Evolutionary conservation across 1,140 invertebrate species (phyloP).

Genomic region (Cryptotermes secundus): DNA sequence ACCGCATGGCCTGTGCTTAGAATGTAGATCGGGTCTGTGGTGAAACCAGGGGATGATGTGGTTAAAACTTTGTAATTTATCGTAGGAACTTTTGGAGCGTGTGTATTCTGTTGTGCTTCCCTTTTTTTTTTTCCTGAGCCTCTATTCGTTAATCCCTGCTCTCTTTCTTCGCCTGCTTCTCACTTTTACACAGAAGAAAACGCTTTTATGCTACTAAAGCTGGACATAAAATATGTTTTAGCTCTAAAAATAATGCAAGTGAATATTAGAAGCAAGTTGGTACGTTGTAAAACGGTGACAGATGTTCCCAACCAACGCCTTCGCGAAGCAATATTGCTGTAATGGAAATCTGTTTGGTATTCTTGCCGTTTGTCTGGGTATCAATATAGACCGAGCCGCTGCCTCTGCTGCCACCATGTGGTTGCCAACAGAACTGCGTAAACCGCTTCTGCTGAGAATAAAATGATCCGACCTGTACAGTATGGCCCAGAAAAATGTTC

Average conservation of each 20-base stretch:
- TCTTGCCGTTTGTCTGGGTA: background rate
- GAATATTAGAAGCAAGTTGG: slow-evolving; percentile 1
- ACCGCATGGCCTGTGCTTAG: background rate
- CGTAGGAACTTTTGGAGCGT: background rate
- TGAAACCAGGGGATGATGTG: background rate
- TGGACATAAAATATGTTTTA: slow-evolving; percentile 14
- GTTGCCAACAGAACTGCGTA: background rate
- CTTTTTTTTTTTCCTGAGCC: background rate
- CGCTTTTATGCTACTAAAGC: background rate
- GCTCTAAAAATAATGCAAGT: slow-evolving; percentile 3
- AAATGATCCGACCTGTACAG: background rate
- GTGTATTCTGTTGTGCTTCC: background rate
- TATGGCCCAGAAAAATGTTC: background rate
- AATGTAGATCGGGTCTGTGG: background rate
- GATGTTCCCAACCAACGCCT: background rate
- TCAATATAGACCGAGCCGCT: slow-evolving; percentile 2
- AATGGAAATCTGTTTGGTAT: slow-evolving; percentile 13
- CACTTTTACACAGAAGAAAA: background rate
- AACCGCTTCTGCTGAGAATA: background rate
- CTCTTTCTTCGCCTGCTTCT: background rate
- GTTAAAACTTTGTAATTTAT: background rate
- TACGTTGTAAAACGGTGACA: background rate
- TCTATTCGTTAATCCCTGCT: background rate
- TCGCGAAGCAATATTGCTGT: background rate
- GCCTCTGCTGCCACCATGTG: background rate